Base-by-base conservation (phyloP, 2,797 vertebrate species). In the Bovichtus diacanthus region DNA sequence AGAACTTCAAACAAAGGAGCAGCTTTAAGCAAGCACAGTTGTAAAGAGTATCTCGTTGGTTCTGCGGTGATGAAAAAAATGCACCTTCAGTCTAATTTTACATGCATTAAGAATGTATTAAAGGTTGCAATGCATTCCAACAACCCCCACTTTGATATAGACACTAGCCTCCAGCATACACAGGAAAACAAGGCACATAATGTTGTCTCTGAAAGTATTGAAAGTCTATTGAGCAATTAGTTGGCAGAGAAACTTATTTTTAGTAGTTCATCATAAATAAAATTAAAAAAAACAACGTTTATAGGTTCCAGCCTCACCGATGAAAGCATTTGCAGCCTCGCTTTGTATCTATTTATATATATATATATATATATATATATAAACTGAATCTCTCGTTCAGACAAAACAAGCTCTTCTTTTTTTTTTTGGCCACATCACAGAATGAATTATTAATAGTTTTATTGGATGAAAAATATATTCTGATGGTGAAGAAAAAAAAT, bases 1-100 rank as follows among this genome's bases (percentile, higher is more conserved):
- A 69, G 31, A 55, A 60, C 72, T 80, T 84, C 68, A 83, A 77
- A 87, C 51, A 82, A 73, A 23, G 47, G 44, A 77, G 53, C 23
- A 16, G 65, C 39, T 70, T 64, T 51, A 53, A 69, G 74, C 21
- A 39, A 62, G 67, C 8, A n/a, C 54, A 43, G 51, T 59, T 49
- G 38, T 3, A 25, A 73, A 55, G 39, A 73, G n/a, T 9, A 29
- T 46, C 23, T 56, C 39, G 27, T 39, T 43, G 68, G 27, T 44
- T 62, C 44, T 70, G 55, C 58, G 31, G 68, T 27, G 38, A 74
- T 38, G 53, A 36, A 61, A 76, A 75, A 59, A 58, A 55, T 41
- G 38, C 39, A 77, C 44, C 79, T 78, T 74, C 9, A 6, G 53
- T 67, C 53, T 54, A 71, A 64, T 56, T 76, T 41, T 23, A 74